Percentiles rank a stretch among this genome's conserved stretches.
Evolutionary conservation across 2,113 vertebrate species (phyloP).

Genomic region (Gila orcuttii): DNA sequence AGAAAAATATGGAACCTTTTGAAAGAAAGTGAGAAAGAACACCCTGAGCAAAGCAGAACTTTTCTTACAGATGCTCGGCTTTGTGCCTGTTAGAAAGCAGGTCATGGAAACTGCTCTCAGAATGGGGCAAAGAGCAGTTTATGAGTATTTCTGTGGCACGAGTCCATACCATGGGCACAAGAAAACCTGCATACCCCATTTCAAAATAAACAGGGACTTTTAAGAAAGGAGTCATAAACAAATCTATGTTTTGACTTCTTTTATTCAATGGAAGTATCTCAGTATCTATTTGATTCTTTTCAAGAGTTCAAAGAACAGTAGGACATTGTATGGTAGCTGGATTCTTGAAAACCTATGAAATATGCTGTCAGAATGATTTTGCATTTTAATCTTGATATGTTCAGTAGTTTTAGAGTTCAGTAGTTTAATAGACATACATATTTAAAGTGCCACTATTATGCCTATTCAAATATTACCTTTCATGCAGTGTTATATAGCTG

Average conservation of each 20-base stretch:
- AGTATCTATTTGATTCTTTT: constrained; percentile 8
- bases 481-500: no score
- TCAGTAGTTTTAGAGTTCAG: background rate
- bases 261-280: constrained; percentile 2
- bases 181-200: constrained; percentile 30
- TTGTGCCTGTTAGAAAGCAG: constrained; percentile 50
- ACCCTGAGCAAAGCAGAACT: background rate
- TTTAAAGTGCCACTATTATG: background rate
- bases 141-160: constrained; percentile 34
- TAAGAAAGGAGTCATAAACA: constrained; percentile 39
- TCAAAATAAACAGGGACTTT: constrained; percentile 31
- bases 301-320: background rate
- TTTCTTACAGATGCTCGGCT: constrained; percentile 9
- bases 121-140: constrained; percentile 49
- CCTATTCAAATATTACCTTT: no score
- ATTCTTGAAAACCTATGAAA: background rate
- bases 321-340: background rate
- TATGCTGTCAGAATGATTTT: background rate
- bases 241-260: no score
- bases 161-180: constrained; percentile 25
- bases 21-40: constrained; percentile 19
- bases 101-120: constrained; percentile 65
- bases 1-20: background rate
- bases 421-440: background rate
- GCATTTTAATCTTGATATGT: background rate